Evolutionary conservation across 2,797 vertebrate species (phyloP), one percentile per base, ranked within the genome.

Genomic region (Leptatherina wallacei): DNA sequence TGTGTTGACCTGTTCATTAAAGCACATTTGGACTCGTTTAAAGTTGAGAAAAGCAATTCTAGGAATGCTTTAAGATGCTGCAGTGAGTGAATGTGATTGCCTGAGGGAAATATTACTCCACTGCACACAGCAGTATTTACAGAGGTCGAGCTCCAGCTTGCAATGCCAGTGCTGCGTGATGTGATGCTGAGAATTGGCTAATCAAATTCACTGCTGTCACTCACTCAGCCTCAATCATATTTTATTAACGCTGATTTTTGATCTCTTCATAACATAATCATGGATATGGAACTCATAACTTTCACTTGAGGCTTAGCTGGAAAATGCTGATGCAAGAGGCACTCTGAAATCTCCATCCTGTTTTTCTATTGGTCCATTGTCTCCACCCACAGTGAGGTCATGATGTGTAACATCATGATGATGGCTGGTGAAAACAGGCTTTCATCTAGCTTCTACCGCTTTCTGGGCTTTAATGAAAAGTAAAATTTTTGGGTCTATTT

Each of bases 201-300:
- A 88, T 82, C 85, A 85, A 77, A 85, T 83, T 80, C 80, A 78
- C 64, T 22, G 75, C 84, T 83, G 87, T 80, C 83, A 78, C 83
- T 89, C 70, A 49, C 61, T 93, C 82, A 85, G 65, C 72, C 55
- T 73, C 69, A 75, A 79, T 91, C 75, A 54, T 82, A 78, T 90
- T 90, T 86, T 81, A 88, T 90, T 79, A 84, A 80, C 63, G 40
- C 68, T 52, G 65, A 84, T 86, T 89, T 84, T 78, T 89, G 85
- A 93, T 92, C 89, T 90, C 89, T 93, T 92, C 80, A 89, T 91
- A 83, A 88, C 79, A 84, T 88, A 88, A 91, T 85, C 82, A 89
- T 80, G 79, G 76, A 29, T 85, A 77, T 90, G 75, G 88, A 91
- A 81, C 82, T 85, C 32, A 42, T 86, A 88, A 88, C 68, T 88